phyloP scores from a whole-genome alignment of 2,797 vertebrate species.

The Sebastes vulpes region DNA sequence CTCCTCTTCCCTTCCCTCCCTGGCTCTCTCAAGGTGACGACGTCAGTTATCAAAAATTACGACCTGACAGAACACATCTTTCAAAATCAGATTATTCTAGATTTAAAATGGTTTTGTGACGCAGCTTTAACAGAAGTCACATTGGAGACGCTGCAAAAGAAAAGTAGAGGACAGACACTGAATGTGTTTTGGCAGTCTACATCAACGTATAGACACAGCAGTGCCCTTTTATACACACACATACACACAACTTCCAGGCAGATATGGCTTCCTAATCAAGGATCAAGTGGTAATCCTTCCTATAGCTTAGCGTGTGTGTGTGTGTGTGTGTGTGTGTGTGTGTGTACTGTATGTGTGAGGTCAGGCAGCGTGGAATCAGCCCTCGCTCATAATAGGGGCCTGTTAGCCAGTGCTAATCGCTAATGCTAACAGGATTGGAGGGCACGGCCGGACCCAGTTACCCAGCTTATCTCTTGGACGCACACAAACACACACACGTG shows the following conservation, averaged over 20 bases:
- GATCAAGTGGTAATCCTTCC: conserved; percentile 80
- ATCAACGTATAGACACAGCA: conserved; percentile 16
- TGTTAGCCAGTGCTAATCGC: conserved; percentile 80
- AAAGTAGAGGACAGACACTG: conserved; percentile 5
- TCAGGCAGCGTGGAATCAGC: conserved; percentile 70
- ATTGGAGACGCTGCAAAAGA: neutral
- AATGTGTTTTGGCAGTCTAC: neutral
- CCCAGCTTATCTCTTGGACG: conserved; percentile 69
- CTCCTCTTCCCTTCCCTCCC: neutral
- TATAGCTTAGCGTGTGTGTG: conserved; percentile 46
- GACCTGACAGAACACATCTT: conserved; percentile 31
- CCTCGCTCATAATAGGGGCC: conserved; percentile 68
- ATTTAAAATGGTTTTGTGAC: neutral
- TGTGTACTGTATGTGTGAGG: conserved; percentile 55
- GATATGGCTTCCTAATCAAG: conserved; percentile 77
- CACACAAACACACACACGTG: conserved; percentile 4
- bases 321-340: conserved; percentile 59
- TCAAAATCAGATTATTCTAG: conserved; percentile 27
- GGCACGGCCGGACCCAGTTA: conserved; percentile 67
- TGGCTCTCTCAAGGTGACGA: conserved; percentile 52
- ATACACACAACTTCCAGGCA: conserved; percentile 34
- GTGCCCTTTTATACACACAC: conserved; percentile 9
- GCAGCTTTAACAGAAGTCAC: conserved; percentile 10
- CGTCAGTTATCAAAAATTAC: conserved; percentile 28
- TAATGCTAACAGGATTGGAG: conserved; percentile 84